Percentiles rank a stretch among this genome's conserved stretches.
phyloP scores from a whole-genome alignment of 2,113 vertebrate genomes.

The Neoarius graeffei region DNA sequence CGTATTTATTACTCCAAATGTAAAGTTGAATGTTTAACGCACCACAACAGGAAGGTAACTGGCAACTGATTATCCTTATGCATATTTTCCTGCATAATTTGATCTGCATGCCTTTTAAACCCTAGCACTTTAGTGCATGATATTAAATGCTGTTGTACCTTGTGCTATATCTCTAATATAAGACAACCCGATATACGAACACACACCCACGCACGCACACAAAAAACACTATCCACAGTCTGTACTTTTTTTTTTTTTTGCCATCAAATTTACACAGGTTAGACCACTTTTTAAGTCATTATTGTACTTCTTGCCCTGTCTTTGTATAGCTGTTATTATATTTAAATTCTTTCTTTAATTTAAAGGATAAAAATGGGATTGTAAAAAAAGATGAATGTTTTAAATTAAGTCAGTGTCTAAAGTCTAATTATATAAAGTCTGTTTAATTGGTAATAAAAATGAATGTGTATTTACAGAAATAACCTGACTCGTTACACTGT shows the following conservation, averaged over 20 bases:
- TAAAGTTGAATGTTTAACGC: conserved; percentile 63
- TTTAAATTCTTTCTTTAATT: conserved; percentile 61
- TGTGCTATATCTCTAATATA: conserved; percentile 68
- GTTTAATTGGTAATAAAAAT: conserved; percentile 76
- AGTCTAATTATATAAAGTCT: conserved; percentile 69
- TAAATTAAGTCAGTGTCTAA: conserved; percentile 71
- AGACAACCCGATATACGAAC: conserved; percentile 54
- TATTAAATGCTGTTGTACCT: conserved; percentile 79
- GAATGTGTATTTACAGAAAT: conserved; percentile 75
- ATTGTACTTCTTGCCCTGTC: conserved; percentile 79
- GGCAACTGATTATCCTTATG: conserved; percentile 60
- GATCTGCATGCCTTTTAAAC: conserved; percentile 85
- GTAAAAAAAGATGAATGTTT: conserved; percentile 71
- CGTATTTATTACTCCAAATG: conserved; percentile 58
- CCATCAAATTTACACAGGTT: conserved; percentile 77
- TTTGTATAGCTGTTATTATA: conserved; percentile 79
- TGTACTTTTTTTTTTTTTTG: conserved; percentile 66
- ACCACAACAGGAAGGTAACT: conserved; percentile 57
- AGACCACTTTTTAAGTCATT: conserved; percentile 80
- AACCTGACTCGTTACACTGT: neutral
- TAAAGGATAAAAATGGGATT: conserved; percentile 63
- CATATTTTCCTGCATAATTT: conserved; percentile 73
- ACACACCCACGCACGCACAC: conserved; percentile 16
- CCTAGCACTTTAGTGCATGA: conserved; percentile 93
- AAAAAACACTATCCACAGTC: neutral